Percentiles rank a stretch among this genome's conserved stretches.
phyloP scores from a whole-genome alignment of 2,797 vertebrate genomes.

The Pseudochromis fuscus region DNA sequence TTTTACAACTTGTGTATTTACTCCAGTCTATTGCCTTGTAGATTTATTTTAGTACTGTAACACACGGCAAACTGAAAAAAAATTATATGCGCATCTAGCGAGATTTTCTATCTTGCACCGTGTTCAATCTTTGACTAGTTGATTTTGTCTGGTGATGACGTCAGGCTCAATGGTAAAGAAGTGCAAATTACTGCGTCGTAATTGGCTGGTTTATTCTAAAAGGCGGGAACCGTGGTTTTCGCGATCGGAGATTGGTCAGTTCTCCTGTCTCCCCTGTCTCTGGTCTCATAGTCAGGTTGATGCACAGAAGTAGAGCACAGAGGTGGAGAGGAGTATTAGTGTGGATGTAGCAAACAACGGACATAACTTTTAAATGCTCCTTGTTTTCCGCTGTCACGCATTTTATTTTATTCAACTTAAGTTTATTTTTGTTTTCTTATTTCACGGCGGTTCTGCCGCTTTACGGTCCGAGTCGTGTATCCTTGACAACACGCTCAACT shows the following conservation, averaged over 20 bases:
- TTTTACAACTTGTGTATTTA: no score
- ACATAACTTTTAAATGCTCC: background rate
- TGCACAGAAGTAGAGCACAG: conserved; percentile 42
- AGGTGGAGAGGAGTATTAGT: background rate
- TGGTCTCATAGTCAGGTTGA: conserved; percentile 58
- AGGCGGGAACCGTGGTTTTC: background rate
- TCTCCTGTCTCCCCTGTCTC: background rate
- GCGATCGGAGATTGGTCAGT: conserved; percentile 33
- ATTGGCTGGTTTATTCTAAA: conserved; percentile 47
- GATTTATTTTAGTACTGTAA: no score
- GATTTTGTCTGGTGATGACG: conserved; percentile 17
- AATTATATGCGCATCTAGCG: no score
- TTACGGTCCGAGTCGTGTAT: conserved; percentile 70
- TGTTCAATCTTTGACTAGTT: conserved; percentile 29
- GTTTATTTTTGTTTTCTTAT: background rate
- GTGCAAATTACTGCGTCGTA: background rate
- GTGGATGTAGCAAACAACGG: conserved; percentile 32
- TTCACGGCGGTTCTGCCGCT: conserved; percentile 41
- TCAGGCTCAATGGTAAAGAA: conserved; percentile 24
- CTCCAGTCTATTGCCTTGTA: no score
- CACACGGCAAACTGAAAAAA: no score
- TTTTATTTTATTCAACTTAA: background rate
- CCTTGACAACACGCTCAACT: conserved; percentile 76
- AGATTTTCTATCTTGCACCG: conserved; percentile 41
- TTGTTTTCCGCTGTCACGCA: rapidly evolving